Base-by-base conservation (phyloP, 2,113 vertebrate species). In the Calidris pugnax region DNA sequence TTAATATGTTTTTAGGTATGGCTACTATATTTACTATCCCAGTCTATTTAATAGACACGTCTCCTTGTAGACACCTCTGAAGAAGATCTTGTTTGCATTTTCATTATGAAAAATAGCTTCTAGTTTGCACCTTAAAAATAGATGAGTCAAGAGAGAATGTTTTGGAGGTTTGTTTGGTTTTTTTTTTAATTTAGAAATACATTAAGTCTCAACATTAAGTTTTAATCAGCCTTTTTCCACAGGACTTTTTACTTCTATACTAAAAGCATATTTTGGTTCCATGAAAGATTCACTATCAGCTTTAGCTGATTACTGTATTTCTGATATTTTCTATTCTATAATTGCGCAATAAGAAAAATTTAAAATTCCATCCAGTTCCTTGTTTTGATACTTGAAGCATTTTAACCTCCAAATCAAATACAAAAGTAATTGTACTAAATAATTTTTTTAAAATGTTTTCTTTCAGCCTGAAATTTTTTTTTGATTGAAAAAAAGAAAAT, bases 391-490 rank as follows among this genome's bases (percentile, higher is more conserved):
- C 4, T 60, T 51, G 7, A 73, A 84, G 6, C 7, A 73, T 51
- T 84, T 74, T 56, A 48, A 73, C 64, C 8, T 74, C 17, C 7
- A 73, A 85, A 64, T 57, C 15, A 84, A 76, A 64, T 39, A 50
- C 5, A 73, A 77, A 69, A 9, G 39, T 30, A 72, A 45, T 15
- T 60, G 17, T 35, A 55, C 6, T 22, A 60, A 60, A 14, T 37
- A 59, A 45, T 64, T 8, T 8, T 8, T 57, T 50, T 7, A 22
- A 1, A 1, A 0, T 62, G 2, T 15, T 77, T 84, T 48, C 13
- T 62, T 71, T 12, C 24, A 66, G 4, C 10, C 9, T 74, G 60
- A 86, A 23, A 13, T 30, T 87, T 76, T 89, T 53, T 7, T 80
- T 71, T 67, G 8, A 6, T 4, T 79, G 10, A 53, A 64, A 63